Evolutionary conservation across 2,888 invertebrate species (phyloP).

Genomic region (Nineta flava): DNA sequence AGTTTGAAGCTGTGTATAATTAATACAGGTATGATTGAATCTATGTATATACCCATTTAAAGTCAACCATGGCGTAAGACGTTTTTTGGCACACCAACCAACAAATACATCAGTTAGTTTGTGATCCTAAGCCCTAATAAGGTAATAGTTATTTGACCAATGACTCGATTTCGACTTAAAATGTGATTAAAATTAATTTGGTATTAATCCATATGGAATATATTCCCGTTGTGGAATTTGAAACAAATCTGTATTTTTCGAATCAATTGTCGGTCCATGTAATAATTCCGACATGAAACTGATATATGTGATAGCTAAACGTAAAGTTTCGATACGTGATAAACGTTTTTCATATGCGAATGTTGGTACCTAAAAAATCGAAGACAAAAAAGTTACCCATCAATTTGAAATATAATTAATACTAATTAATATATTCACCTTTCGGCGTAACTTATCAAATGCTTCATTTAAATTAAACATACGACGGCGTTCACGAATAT

Average conservation of each 20-base stretch:
- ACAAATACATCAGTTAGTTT: no score
- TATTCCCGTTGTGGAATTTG: constrained; percentile 25
- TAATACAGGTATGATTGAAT: no score
- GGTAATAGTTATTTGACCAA: no score
- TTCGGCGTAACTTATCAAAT: constrained; percentile 80
- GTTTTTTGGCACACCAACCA: no score
- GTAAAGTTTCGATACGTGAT: constrained; percentile 86
- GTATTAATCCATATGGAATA: constrained; percentile 28
- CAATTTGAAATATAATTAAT: neutral
- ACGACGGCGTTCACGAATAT: constrained; percentile 78
- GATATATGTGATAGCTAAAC: constrained; percentile 91
- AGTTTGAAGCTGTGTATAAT: no score
- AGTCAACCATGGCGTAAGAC: no score
- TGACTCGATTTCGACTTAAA: no score
- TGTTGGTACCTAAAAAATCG: constrained; percentile 56
- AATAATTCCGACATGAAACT: constrained; percentile 89
- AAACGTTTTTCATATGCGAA: constrained; percentile 93
- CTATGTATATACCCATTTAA: no score
- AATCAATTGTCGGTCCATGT: constrained; percentile 34
- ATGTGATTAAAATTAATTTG: constrained; percentile 1
- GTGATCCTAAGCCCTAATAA: no score
- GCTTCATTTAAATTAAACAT: constrained; percentile 96
- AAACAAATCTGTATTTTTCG: constrained; percentile 24
- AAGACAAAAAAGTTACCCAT: neutral
- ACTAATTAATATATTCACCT: constrained; percentile 33